These are phyloP conservation scores for Ictidomys tridecemlineatus DNA, from an alignment of 2,113 vertebrate species.

Conservation along the genomic window DNA sequence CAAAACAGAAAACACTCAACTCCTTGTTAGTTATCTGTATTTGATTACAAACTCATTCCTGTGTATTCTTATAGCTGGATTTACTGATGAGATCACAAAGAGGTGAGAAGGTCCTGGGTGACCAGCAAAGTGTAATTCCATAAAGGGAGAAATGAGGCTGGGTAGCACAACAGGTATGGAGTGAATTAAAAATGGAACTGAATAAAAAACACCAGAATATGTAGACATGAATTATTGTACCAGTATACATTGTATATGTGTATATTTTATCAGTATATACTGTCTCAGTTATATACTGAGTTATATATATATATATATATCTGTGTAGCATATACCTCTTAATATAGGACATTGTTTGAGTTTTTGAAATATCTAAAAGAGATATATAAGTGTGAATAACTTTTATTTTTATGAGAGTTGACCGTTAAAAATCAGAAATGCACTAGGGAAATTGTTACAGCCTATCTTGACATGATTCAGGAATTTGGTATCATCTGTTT, in stretches of 20 bases:
- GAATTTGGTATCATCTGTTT: background rate
- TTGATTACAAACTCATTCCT: slow-evolving; percentile 25
- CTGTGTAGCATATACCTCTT: background rate
- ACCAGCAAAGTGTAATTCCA: background rate
- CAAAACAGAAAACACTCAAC: background rate
- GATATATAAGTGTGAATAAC: background rate
- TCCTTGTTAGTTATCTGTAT: background rate
- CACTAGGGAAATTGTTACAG: background rate
- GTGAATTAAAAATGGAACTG: background rate
- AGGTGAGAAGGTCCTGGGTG: background rate
- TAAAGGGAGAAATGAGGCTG: background rate
- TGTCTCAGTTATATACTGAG: background rate
- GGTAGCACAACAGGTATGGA: background rate
- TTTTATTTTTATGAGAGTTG: background rate
- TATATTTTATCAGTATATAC: background rate
- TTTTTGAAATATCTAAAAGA: background rate
- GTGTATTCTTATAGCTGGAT: slow-evolving; percentile 8
- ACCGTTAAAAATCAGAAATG: background rate
- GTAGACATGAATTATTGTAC: background rate
- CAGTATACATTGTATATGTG: too few relatives aligned
- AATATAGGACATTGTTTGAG: background rate
- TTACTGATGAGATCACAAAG: background rate
- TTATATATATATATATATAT: background rate
- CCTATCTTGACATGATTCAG: background rate
- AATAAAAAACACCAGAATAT: background rate